Evolutionary conservation across 2,888 invertebrate genomes (phyloP).

Genomic region (Sarcophaga caerulescens): DNA sequence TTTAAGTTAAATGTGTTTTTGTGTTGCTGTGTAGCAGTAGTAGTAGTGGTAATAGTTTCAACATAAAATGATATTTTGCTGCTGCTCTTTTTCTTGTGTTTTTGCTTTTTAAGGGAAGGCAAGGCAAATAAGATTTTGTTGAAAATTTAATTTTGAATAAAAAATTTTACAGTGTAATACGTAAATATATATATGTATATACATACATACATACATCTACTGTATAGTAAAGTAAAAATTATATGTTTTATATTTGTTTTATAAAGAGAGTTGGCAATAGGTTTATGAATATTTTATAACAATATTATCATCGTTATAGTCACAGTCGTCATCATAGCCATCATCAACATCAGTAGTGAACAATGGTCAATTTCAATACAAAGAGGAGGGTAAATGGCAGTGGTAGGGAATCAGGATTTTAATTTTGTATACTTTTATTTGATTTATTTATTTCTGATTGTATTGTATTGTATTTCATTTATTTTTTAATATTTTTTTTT

Average conservation of each 20-base stretch:
- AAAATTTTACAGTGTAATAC: slow-evolving; percentile 60
- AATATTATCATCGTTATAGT: slow-evolving; percentile 56
- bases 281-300: slow-evolving; percentile 67
- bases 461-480: slow-evolving; percentile 43
- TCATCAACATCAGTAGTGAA: slow-evolving; percentile 10
- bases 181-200: too few relatives aligned
- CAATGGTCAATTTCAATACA: too few relatives aligned
- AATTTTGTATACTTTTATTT: slow-evolving; percentile 30
- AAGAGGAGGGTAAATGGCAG: neutral
- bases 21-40: neutral
- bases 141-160: slow-evolving; percentile 66
- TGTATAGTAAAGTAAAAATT: slow-evolving; percentile 19
- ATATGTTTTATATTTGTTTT: neutral
- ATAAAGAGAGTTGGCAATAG: neutral
- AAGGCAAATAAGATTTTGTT: slow-evolving; percentile 64
- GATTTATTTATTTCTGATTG: slow-evolving; percentile 19
- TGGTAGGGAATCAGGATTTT: neutral
- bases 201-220: too few relatives aligned
- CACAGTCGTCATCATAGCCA: neutral
- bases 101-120: neutral
- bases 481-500: slow-evolving; percentile 18
- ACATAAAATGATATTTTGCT: slow-evolving; percentile 47
- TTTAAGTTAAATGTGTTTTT: slow-evolving; percentile 65
- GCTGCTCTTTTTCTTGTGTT: slow-evolving; percentile 14
- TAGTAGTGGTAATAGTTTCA: slow-evolving; percentile 42